Evolutionary conservation across 2,113 vertebrate species (phyloP), one percentile per base, ranked within the genome.

Genomic region (Epinephelus lanceolatus): DNA sequence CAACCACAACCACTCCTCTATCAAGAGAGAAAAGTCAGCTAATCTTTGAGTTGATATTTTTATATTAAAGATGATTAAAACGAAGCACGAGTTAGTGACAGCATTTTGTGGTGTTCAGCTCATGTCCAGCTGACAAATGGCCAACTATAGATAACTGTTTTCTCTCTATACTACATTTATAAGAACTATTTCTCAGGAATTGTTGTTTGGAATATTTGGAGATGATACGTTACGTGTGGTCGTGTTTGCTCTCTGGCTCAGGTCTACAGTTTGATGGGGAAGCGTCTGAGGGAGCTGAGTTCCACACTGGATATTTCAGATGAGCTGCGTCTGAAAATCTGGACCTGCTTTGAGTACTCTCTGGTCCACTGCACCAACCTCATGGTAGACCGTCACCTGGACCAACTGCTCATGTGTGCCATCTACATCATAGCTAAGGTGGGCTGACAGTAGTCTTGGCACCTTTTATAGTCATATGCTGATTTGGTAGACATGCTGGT

Each of bases 321-420:
- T 49, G 97, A 97, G 47, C 83, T 97, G 85, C 92, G 96, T 65
- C 91, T 95, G 71, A 98, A 97, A 91, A 98, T 99, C 76, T 99
- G 98, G 98, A 98, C 98, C 0, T 97, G 97, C 76, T 98, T 99
- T 70, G 98, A 98, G 76, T 94, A 96, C 90, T 97, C 97, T 0
- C 83, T 99, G 91, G 95, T 99, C 80, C 94, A 97, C 59, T 97
- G 95, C 89, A 90, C 95, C 62, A 95, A 96, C 69, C 93, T 98
- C 19, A 97, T 98, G 97, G 95, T 92, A 85, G 96, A 97, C 81
- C 68, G 61, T n/a, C 87, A 90, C 74, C 80, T 99, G 92, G 97
- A 99, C 93, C 97, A 98, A 72, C 96, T 98, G 6, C 96, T 99
- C 1, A 94, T 98, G 84, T 91, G 86, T 25, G 68, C 90, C 67